Conservation (phyloP, 1,140 invertebrate species). For the Listronotus bonariensis region DNA sequence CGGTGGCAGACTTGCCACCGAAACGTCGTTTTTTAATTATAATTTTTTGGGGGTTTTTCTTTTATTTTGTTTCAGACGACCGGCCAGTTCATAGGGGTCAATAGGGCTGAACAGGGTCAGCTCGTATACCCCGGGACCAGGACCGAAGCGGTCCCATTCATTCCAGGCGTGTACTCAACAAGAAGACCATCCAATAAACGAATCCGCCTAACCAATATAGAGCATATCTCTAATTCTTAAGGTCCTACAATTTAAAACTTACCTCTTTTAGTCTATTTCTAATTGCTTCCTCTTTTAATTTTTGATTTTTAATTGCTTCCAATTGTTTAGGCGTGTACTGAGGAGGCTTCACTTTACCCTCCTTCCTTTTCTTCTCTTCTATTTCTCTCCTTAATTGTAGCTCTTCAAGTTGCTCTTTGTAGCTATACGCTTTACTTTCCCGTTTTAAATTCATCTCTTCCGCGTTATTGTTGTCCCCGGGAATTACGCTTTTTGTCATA, state of each 20-base stretch:
- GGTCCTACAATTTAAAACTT: conserved; percentile 33
- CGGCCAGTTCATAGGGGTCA: too few species aligned
- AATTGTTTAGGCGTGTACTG: conserved; percentile 87
- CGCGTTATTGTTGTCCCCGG: conserved; percentile 69
- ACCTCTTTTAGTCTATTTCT: conserved; percentile 69
- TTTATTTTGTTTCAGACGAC: too few species aligned
- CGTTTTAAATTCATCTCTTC: conserved; percentile 88
- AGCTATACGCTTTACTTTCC: conserved; percentile 96
- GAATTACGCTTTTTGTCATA: conserved; percentile 90
- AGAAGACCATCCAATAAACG: too few species aligned
- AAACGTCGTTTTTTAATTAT: too few species aligned
- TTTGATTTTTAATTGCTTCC: conserved; percentile 85
- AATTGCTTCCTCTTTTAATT: conserved; percentile 82
- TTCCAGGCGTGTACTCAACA: too few species aligned
- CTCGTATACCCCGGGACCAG: too few species aligned
- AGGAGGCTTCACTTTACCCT: conserved; percentile 79
- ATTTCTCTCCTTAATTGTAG: conserved; percentile 88
- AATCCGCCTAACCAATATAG: too few species aligned
- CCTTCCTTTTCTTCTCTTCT: conserved; percentile 82
- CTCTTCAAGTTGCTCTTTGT: conserved; percentile 96
- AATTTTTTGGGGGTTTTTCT: too few species aligned
- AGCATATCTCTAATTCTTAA: too few species aligned
- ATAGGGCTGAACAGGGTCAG: too few species aligned
- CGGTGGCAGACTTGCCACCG: too few species aligned
- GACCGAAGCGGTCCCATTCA: too few species aligned